Base-by-base conservation (phyloP, 2,888 invertebrate species). In the Aelia acuminata region DNA sequence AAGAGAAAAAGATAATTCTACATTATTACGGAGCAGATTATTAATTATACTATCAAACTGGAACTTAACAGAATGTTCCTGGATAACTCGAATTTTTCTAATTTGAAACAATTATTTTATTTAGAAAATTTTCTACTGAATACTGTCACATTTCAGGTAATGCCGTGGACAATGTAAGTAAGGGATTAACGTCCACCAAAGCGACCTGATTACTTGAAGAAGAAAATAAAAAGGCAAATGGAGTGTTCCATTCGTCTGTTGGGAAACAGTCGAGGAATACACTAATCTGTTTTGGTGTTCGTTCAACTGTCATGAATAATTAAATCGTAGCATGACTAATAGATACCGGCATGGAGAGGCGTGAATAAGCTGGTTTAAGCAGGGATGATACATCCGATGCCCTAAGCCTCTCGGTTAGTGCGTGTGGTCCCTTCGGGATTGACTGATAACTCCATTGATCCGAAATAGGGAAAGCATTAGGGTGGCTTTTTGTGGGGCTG, bases 371-470 rank as follows among this genome's bases (percentile, higher is more conserved):
- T 80, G 80, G 80, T 80, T 80, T 80, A 43, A 43, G n/a, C 80
- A 39, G 80, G 47, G 43, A 39, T 43, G 43, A 80, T 43, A 47
- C 80, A 0, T 80, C 35, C 80, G 10, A 80, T n/a, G 43, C 22
- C 3, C 20, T 80, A n/a, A 80, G 43, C 22, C 70, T 31, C 18
- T 35, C 18, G 13, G 39, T 75, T 75, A 22, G 39, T 75, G 75
- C 43, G 80, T 80, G 80, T 80, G 80, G 80, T 80, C 80, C 80
- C 0, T 3, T 47, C 13, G 1, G 80, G 43, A 80, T 47, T 80
- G 80, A 80, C n/a, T 80, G 80, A 80, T 80, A 80, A 80, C 80
- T 80, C 80, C 80, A 80, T 80, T 80, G 80, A 80, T 80, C 43
- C n/a, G 80, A 80, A 80, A 80, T 80, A 47, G 43, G n/a, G 80